Percentiles rank a stretch among this genome's conserved stretches.
Evolutionary conservation across 2,888 invertebrate genomes (phyloP).

Genomic region (Macrophya alboannulata): DNA sequence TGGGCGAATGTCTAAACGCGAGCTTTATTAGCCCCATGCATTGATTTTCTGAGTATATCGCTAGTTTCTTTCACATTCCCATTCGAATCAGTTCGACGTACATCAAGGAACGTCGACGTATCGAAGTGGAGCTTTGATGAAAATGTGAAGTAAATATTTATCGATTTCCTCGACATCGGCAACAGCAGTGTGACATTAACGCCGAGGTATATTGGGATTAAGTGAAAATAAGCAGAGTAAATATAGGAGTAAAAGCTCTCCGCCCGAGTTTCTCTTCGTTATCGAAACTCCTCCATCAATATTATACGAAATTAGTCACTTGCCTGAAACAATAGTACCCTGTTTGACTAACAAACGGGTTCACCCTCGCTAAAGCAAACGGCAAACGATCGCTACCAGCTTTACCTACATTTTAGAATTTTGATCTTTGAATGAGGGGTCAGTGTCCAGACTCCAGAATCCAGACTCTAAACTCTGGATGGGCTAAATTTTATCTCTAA

Average conservation of each 20-base stretch:
- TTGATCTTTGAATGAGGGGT: neutral
- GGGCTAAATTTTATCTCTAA: neutral
- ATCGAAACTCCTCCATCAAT: constrained; percentile 26
- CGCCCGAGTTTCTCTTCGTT: neutral
- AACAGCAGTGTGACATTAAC: neutral
- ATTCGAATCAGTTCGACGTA: neutral
- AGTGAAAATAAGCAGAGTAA: neutral
- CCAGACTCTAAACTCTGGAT: neutral
- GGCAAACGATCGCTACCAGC: neutral
- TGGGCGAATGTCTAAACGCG: too few relatives aligned
- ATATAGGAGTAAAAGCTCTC: neutral
- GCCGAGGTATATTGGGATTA: neutral
- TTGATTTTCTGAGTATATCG: neutral
- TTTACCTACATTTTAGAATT: neutral
- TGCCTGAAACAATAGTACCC: constrained; percentile 15
- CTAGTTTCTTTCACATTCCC: neutral
- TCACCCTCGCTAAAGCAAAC: constrained; percentile 20
- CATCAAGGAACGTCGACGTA: neutral
- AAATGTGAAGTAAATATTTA: neutral
- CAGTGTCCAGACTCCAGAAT: neutral
- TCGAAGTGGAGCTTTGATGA: neutral
- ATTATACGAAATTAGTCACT: constrained; percentile 51
- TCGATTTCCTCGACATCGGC: neutral
- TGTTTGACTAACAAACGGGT: constrained; percentile 50
- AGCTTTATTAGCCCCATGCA: neutral